Evolutionary conservation across 2,113 vertebrate species (phyloP), one percentile per base, ranked within the genome.

Genomic region (Leptosomus discolor): DNA sequence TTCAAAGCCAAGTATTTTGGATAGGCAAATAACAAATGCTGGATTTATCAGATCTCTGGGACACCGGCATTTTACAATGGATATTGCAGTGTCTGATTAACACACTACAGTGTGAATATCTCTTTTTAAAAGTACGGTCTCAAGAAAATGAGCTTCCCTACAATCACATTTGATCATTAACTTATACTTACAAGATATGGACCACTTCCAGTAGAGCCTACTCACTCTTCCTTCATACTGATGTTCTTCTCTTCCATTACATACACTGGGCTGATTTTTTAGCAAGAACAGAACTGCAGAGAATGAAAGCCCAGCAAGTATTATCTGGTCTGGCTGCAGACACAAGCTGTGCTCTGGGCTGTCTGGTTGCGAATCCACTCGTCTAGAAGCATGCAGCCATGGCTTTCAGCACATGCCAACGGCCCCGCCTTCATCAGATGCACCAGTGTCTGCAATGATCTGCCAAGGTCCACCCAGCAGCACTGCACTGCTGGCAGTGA

Each of bases 11-110:
- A 93, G 39, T 15, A 6, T n/a, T 94, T 87, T 53, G 48, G 90
- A 85, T 39, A 88, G 92, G 87, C 50, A 83, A 93, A 85, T 90
- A 93, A 92, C 61, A 93, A 95, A 80, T 85, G 67, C 78, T 83
- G 70, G 39, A 48, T 73, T 93, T 81, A 67, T 80, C 85, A 94
- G 57, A 45, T 73, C 65, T 79, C 70, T 57, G 65, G 80, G 94
- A 92, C 53, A 15, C 0, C 92, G 92, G 63, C 93, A 57, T 90
- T 82, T 73, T 45, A 70, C 74, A 84, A 48, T 1, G 13, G 61
- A 50, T 70, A 79, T 37, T 78, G 61, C 32, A 64, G 39, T 13
- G 48, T 36, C 89, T 84, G 80, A 92, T 80, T 63, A 51, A 43
- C 56, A 48, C 39, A 14, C 76, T 13, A 19, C 27, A 22, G 20